Evolutionary conservation across 2,113 vertebrate genomes (phyloP), one percentile per base, ranked within the genome.

Genomic region (Tychaedon coryphoeus): DNA sequence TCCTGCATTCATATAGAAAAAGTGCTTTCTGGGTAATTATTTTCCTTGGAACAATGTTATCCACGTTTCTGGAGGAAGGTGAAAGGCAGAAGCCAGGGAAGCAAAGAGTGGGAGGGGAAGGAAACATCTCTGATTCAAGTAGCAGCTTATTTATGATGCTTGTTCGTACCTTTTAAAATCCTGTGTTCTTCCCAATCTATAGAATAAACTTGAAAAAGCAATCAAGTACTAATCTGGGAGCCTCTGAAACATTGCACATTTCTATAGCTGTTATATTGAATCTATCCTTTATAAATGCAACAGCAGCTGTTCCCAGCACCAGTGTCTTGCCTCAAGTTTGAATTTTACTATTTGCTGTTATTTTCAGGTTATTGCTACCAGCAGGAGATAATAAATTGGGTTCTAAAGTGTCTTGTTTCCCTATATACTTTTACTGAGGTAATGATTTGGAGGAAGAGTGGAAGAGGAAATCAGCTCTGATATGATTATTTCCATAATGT

Each of bases 361-460:
- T 94, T 96, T 96, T 93, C 71, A 94, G 66, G 91, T 90, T 81
- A 97, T 94, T 94, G 88, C 93, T 96, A 87, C 83, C 88, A 96
- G 84, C 87, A 88, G 75, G 89, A 95, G 72, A 95, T 88, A 96
- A 97, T 96, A 92, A 90, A 96, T 95, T 95, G 88, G 43, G 66
- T 90, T 97, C 86, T 80, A 95, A 96, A 90, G 91, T 93, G 94
- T 48, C 73, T 51, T 90, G 92, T 87, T 96, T 97, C 89, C 64
- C 60, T 65, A 43, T 90, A 90, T 79, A 87, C 96, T 95, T 94
- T 95, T 86, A 96, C 20, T 75, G 76, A 60, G 82, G 64, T 80
- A 91, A 80, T 88, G 75, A 92, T 87, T 82, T 79, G 80, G 79
- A 47, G 76, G 60, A 80, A 92, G 67, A 73, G 58, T 76, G 40